A percentile compares a stretch with the other conserved stretches of the same genome.
These are phyloP conservation scores for Bovichtus diacanthus DNA, from an alignment of 2,797 vertebrate species.

Conservation along the genomic window DNA sequence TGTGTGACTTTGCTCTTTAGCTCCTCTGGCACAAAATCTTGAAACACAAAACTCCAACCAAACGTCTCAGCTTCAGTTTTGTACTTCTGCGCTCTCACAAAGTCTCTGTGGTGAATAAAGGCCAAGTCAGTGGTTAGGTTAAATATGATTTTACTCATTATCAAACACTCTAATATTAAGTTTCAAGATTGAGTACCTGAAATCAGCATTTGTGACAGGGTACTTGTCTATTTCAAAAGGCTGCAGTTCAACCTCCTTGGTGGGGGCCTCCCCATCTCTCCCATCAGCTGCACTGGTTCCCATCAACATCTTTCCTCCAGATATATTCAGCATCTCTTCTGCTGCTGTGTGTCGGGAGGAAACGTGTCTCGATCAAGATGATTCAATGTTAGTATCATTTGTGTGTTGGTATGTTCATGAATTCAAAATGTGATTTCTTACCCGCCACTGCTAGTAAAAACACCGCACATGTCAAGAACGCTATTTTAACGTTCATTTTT, in stretches of 20 bases:
- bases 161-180: rapidly evolving
- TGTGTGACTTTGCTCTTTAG: conserved; percentile 91
- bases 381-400: background rate
- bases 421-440: conserved; percentile 33
- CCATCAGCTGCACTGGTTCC: conserved; percentile 83
- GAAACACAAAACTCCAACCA: conserved; percentile 98
- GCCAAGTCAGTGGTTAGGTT: background rate
- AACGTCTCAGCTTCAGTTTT: conserved; percentile 94
- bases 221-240: conserved; percentile 88
- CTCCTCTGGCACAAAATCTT: conserved; percentile 92
- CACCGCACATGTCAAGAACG: conserved; percentile 21
- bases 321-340: conserved; percentile 83
- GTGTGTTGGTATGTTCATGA: background rate
- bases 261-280: conserved; percentile 85
- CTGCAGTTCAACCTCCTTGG: conserved; percentile 78
- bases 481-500: conserved; percentile 22
- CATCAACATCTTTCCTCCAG: conserved; percentile 88
- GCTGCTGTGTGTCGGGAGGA: conserved; percentile 1
- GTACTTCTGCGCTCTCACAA: conserved; percentile 91
- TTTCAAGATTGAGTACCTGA: conserved; percentile 84
- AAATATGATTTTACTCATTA: too few relatives aligned
- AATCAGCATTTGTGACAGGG: conserved; percentile 92
- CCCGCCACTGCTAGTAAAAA: conserved; percentile 55
- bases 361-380: background rate
- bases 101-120: conserved; percentile 86